These are phyloP conservation scores for Cybosia mesomella DNA, from an alignment of 2,888 invertebrate genomes.

Conservation along the genomic window DNA sequence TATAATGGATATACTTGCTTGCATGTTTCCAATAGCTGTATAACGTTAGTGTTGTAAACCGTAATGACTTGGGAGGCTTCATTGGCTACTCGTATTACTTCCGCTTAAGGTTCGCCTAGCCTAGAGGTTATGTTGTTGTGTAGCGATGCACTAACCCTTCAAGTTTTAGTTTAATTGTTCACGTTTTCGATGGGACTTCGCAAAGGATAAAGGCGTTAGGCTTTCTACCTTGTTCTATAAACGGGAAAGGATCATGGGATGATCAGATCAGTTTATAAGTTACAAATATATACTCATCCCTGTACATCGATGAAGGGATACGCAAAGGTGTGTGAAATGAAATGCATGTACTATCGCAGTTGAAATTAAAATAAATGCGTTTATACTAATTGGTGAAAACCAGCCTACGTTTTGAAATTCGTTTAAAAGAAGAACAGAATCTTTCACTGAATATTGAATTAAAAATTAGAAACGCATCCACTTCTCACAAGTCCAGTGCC, in stretches of 20 bases:
- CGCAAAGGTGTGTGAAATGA: no score
- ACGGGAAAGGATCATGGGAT: neutral
- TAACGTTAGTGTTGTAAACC: conserved; percentile 27
- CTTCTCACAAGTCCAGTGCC: no score
- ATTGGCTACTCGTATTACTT: conserved; percentile 55
- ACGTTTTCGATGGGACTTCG: neutral
- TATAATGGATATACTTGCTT: conserved; percentile 27
- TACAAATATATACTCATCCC: neutral
- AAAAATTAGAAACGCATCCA: no score
- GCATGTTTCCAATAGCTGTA: conserved; percentile 9
- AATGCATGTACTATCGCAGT: no score
- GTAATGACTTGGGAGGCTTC: conserved; percentile 54
- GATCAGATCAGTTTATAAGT: neutral
- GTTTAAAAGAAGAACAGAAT: no score
- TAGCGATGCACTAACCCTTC: conserved; percentile 17
- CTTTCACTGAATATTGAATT: no score
- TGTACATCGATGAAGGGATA: no score
- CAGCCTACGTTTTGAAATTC: no score
- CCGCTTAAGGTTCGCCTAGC: conserved; percentile 40
- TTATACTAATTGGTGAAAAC: no score
- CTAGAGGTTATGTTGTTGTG: conserved; percentile 19
- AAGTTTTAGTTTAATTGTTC: neutral
- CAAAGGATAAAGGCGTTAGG: neutral
- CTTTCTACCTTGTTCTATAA: neutral
- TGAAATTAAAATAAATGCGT: no score